A percentile compares a stretch with the other conserved stretches of the same genome.
phyloP scores from a whole-genome alignment of 2,797 vertebrate species.

The Cercopithecus neglectus region DNA sequence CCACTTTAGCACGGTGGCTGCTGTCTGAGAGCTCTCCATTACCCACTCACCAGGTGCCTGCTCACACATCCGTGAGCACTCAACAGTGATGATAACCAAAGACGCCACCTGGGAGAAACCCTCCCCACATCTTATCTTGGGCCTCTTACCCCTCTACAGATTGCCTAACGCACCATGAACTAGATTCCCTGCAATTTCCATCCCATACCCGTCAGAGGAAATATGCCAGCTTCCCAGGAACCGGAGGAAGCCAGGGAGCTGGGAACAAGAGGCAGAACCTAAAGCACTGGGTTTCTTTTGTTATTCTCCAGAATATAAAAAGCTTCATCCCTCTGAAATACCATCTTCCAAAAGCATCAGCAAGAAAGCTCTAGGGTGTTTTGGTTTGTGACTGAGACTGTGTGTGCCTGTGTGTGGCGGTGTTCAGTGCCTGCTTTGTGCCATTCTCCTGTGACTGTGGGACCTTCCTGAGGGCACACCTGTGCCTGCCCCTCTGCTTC shows the following conservation, averaged over 20 bases:
- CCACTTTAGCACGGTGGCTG: not conserved
- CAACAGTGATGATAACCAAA: slow-evolving; percentile 68
- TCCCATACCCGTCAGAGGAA: slow-evolving; percentile 73
- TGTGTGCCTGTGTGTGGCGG: fast-evolving
- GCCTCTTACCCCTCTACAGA: slow-evolving; percentile 75
- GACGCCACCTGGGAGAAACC: slow-evolving; percentile 76
- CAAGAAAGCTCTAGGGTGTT: not conserved
- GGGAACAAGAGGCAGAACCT: not conserved
- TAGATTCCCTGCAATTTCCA: slow-evolving; percentile 71
- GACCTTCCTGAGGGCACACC: not conserved
- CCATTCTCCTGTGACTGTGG: not conserved
- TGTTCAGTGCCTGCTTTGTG: not conserved
- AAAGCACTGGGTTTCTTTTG: slow-evolving; percentile 61
- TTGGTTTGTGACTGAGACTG: not conserved
- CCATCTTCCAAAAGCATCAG: not conserved
- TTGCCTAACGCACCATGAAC: slow-evolving; percentile 69
- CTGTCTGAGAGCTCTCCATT: slow-evolving; percentile 1
- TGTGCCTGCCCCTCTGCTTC: not conserved
- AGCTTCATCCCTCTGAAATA: slow-evolving; percentile 68
- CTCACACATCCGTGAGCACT: not conserved
- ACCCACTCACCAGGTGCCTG: not conserved
- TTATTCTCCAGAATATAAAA: slow-evolving; percentile 76
- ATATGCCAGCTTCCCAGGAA: slow-evolving; percentile 19
- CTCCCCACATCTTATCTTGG: slow-evolving; percentile 73
- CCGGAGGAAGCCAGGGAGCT: not conserved